Evolutionary conservation across 2,888 invertebrate genomes (phyloP).

Genomic region (Acronicta leporina): DNA sequence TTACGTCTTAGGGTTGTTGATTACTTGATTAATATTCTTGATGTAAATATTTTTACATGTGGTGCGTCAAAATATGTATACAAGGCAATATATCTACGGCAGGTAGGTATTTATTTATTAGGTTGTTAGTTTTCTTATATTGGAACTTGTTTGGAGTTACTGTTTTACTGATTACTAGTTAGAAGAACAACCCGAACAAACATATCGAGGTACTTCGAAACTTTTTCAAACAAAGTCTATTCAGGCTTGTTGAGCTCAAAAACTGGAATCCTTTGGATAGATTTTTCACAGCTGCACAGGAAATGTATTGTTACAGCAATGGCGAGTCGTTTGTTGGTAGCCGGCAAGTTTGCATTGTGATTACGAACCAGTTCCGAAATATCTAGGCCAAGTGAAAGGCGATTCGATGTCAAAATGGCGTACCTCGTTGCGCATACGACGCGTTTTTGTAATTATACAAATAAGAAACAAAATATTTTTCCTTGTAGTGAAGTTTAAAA

Average conservation of each 20-base stretch:
- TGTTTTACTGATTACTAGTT: conserved; percentile 7
- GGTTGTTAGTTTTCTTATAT: conserved; percentile 2
- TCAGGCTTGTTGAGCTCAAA: conserved; percentile 33
- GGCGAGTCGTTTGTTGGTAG: conserved; percentile 58
- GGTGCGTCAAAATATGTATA: conserved; percentile 3
- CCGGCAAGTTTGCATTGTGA: conserved; percentile 75
- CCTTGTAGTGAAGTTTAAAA: too few species aligned
- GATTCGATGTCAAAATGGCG: conserved; percentile 79
- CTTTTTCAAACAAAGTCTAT: conserved; percentile 28
- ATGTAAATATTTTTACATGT: conserved; percentile 26
- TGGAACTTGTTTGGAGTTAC: conserved; percentile 11
- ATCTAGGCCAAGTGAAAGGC: conserved; percentile 89
- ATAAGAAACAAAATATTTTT: conserved; percentile 6
- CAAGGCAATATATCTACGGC: background rate
- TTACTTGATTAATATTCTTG: conserved; percentile 46
- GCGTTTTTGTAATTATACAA: conserved; percentile 56
- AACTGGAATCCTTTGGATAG: conserved; percentile 39
- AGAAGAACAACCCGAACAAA: background rate
- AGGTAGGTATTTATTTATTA: conserved; percentile 3
- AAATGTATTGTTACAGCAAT: conserved; percentile 70
- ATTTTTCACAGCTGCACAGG: conserved; percentile 68
- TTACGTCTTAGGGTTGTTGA: conserved; percentile 75
- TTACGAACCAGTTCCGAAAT: conserved; percentile 86
- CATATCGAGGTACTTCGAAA: background rate
- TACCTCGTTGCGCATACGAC: conserved; percentile 67